These are phyloP conservation scores for Didymodactylos carnosus DNA, from an alignment of 2,888 invertebrate genomes.

Conservation along the genomic window DNA sequence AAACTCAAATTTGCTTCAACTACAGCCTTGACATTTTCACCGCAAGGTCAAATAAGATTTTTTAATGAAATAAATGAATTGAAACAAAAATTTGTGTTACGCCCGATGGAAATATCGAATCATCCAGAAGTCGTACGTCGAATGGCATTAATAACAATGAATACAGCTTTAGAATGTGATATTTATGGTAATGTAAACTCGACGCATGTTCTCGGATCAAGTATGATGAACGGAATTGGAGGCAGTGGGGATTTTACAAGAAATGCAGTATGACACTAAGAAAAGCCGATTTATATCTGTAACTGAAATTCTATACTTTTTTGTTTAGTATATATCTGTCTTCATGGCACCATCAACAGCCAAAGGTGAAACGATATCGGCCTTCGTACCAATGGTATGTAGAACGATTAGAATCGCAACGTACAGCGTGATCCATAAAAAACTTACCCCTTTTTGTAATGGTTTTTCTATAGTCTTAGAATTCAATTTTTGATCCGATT, in stretches of 20 bases:
- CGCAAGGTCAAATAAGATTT: not conserved
- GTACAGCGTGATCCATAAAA: too few species aligned
- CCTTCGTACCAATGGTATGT: not conserved
- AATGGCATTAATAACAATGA: not conserved
- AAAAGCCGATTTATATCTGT: not conserved
- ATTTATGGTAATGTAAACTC: not conserved
- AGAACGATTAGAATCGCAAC: too few species aligned
- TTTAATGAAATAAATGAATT: not conserved
- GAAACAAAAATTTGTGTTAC: not conserved
- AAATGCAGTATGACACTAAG: not conserved
- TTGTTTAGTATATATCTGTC: not conserved
- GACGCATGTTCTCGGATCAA: not conserved
- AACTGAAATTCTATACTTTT: not conserved
- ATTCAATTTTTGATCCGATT: too few species aligned
- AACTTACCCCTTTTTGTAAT: too few species aligned
- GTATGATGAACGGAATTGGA: not conserved
- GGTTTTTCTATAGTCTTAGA: too few species aligned
- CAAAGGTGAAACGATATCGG: not conserved
- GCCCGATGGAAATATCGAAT: not conserved
- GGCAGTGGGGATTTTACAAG: slow-evolving; percentile 1
- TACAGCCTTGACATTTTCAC: not conserved
- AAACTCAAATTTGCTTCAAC: not conserved
- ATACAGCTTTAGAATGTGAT: not conserved
- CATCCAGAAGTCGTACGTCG: not conserved
- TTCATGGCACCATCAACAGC: not conserved